These are phyloP conservation scores for Tanypteryx hageni DNA, from an alignment of 2,888 invertebrate genomes.

Conservation along the genomic window DNA sequence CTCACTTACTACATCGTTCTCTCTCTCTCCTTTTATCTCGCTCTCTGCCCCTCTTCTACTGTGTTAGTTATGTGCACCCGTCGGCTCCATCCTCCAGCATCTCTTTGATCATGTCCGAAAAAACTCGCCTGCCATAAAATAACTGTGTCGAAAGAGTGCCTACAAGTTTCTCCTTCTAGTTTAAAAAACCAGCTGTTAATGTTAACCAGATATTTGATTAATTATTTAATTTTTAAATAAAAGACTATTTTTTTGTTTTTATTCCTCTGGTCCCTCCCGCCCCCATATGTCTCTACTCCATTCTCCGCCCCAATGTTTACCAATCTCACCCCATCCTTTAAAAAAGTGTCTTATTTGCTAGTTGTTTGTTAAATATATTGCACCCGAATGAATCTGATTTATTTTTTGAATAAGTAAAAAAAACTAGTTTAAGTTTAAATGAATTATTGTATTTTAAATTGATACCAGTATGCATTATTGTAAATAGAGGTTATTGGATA, in stretches of 20 bases:
- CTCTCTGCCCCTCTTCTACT: too few species aligned
- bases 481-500: slow-evolving; percentile 49
- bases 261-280: too few species aligned
- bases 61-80: too few species aligned
- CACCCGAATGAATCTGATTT: neutral
- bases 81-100: too few species aligned
- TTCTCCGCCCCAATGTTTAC: too few species aligned
- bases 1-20: too few species aligned
- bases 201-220: neutral
- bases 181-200: neutral
- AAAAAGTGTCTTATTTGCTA: neutral
- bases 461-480: neutral
- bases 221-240: neutral
- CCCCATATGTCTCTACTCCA: too few species aligned
- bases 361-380: neutral
- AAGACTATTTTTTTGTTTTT: too few species aligned
- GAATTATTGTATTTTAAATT: neutral
- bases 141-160: neutral
- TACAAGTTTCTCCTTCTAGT: neutral
- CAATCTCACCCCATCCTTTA: neutral
- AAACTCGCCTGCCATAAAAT: too few species aligned
- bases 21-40: too few species aligned
- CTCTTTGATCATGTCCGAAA: too few species aligned
- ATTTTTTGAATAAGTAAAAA: neutral
- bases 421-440: neutral